Evolutionary conservation across 2,888 invertebrate species (phyloP).

Genomic region (Dorcus parallelipipedus): DNA sequence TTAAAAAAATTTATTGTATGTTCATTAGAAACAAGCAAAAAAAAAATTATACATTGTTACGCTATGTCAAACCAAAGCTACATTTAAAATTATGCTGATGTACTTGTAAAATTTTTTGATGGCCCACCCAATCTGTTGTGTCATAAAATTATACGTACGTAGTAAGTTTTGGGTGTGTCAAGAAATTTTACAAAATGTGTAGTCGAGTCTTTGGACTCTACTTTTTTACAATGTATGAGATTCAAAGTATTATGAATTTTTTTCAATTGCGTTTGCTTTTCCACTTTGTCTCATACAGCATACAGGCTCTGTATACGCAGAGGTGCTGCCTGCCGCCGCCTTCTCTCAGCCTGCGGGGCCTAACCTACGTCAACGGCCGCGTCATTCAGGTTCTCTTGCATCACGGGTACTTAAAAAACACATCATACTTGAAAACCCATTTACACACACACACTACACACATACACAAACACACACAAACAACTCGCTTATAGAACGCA

Average conservation of each 20-base stretch:
- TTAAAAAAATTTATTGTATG: constrained; percentile 13
- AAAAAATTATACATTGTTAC: constrained; percentile 18
- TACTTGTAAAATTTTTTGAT: constrained; percentile 48
- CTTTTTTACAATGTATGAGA: constrained; percentile 31
- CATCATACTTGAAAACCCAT: constrained; percentile 27
- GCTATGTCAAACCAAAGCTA: constrained; percentile 17
- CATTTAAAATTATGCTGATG: constrained; percentile 27
- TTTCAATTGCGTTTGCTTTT: constrained; percentile 45
- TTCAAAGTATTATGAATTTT: constrained; percentile 33
- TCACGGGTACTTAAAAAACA: constrained; percentile 52
- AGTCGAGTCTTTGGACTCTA: constrained; percentile 7
- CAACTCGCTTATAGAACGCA: constrained; percentile 5
- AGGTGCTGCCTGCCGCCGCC: constrained; percentile 52
- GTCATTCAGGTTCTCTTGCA: constrained; percentile 50
- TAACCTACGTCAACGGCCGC: constrained; percentile 50
- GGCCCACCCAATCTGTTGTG: neutral
- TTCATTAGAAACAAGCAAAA: constrained; percentile 11
- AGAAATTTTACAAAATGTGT: constrained; percentile 41
- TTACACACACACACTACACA: constrained; percentile 13
- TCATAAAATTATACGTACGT: neutral
- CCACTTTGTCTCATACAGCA: constrained; percentile 52
- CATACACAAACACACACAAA: constrained; percentile 19
- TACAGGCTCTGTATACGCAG: constrained; percentile 52
- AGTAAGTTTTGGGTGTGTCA: constrained; percentile 26
- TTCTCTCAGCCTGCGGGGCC: constrained; percentile 53